A percentile compares a stretch with the other conserved stretches of the same genome.
phyloP scores from a whole-genome alignment of 2,888 invertebrate species.

The Clitarchus hookeri region DNA sequence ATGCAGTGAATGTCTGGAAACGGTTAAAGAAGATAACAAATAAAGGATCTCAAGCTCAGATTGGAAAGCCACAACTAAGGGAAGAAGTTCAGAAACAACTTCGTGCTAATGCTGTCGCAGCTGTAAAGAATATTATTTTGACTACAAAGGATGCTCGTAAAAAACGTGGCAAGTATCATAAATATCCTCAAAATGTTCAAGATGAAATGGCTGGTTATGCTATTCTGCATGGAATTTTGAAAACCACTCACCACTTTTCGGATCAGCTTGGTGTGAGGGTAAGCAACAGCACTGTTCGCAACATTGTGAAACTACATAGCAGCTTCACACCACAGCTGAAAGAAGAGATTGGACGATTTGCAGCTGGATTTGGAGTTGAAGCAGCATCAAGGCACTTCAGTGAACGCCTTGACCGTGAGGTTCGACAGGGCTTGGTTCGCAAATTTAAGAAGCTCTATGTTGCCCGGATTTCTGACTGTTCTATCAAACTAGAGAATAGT shows the following conservation, averaged over 20 bases:
- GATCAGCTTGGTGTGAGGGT: slow-evolving; percentile 46
- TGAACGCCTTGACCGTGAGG: slow-evolving; percentile 42
- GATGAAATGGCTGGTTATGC: slow-evolving; percentile 48
- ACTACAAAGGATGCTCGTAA: slow-evolving; percentile 46
- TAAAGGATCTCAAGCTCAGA: not conserved
- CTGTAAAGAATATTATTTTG: slow-evolving; percentile 46
- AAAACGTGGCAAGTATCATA: slow-evolving; percentile 47
- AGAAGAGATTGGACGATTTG: slow-evolving; percentile 47
- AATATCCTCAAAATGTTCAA: slow-evolving; percentile 46
- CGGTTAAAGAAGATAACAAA: not conserved
- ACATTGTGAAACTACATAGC: slow-evolving; percentile 46
- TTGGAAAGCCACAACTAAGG: slow-evolving; percentile 28
- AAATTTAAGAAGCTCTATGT: slow-evolving; percentile 46
- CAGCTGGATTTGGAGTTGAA: slow-evolving; percentile 45
- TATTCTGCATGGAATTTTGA: slow-evolving; percentile 45
- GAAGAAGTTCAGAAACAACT: slow-evolving; percentile 39
- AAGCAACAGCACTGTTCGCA: slow-evolving; percentile 48
- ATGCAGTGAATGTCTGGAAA: not conserved
- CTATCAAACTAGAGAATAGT: slow-evolving; percentile 2
- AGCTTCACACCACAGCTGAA: slow-evolving; percentile 45
- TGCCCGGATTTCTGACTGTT: slow-evolving; percentile 39
- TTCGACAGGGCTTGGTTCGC: slow-evolving; percentile 44
- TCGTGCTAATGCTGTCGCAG: slow-evolving; percentile 46
- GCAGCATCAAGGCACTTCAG: slow-evolving; percentile 45
- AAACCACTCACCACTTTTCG: slow-evolving; percentile 46